Evolutionary conservation across 2,113 vertebrate species (phyloP), one percentile per base, ranked within the genome.

Genomic region (Rousettus leschenaultii): DNA sequence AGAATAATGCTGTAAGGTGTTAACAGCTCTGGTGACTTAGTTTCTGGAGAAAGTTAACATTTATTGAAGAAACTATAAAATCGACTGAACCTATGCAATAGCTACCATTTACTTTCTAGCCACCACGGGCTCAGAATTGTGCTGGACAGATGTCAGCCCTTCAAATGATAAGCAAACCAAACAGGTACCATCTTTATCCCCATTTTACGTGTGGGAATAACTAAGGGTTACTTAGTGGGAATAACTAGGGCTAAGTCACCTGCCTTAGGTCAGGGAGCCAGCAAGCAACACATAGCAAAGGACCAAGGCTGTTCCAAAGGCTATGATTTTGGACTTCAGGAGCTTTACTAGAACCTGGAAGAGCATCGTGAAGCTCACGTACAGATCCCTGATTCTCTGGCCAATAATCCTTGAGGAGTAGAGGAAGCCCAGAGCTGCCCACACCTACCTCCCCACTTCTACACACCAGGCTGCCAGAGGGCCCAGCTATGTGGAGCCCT

Each of bases 401-500:
- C 35, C 45, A 48, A 11, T 30, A 28, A 16, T 6, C 18, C 48
- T 35, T 2, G 0, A 33, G 51, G 13, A 24, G 6, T 0, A 63
- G 66, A 77, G 24, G 45, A 4, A 57, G 65, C 30, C 53, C 74
- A 77, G 78, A 18, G 19, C 61, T 26, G 21, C 19, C 74, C 7
- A 19, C 74, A 30, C 13, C 35, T 13, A 21, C 9, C 8, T 7
- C 38, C 71, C 70, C 3, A 9, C 9, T 53, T 71, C 70, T 28
- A 7, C 5, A 61, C 26, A 28, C 30, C 33, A 48, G 55, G 68
- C 86, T 63, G 12, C 65, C 53, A 40, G 3, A 3, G 13, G n/a
- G 5, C 35, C 88, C 40, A 24, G 26, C 18, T 21, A 11, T 2
- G 2, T 0, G 10, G 35, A 48, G 2, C 28, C 1, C 19, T 3